These are phyloP conservation scores for Drosophila insularis DNA, from an alignment of 1,140 invertebrate species.

Conservation along the genomic window DNA sequence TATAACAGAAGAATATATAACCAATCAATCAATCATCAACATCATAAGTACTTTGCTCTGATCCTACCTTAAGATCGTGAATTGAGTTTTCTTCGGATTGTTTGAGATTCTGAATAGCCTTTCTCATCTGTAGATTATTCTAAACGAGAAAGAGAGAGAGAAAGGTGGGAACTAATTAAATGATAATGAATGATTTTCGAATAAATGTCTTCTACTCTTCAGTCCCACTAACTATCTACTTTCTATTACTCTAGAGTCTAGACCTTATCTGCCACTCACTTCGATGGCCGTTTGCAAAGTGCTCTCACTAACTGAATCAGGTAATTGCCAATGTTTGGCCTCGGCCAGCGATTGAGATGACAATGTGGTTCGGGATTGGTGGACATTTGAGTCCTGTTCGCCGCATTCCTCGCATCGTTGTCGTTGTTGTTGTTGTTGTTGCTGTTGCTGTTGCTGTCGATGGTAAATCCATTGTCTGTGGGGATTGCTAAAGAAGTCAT, in stretches of 20 bases:
- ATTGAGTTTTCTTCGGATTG: background rate
- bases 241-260: too few relatives aligned
- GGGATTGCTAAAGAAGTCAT: slow-evolving; percentile 6
- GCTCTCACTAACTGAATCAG: background rate
- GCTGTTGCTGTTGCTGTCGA: background rate
- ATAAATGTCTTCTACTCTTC: too few relatives aligned
- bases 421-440: background rate
- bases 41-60: too few relatives aligned
- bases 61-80: too few relatives aligned
- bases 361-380: background rate
- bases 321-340: background rate
- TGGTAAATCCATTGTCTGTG: background rate
- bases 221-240: too few relatives aligned
- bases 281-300: background rate
- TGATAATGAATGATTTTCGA: too few relatives aligned
- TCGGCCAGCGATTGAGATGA: background rate
- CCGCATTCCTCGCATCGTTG: background rate
- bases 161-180: background rate
- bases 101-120: background rate
- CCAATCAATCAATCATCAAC: too few relatives aligned
- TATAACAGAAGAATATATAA: background rate
- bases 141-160: background rate
- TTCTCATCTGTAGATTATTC: background rate
- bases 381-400: background rate
- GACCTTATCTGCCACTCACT: background rate